A percentile compares a stretch with the other conserved stretches of the same genome.
Evolutionary conservation across 1,140 invertebrate species (phyloP).

Genomic region (Leptinotarsa undecemlineata): DNA sequence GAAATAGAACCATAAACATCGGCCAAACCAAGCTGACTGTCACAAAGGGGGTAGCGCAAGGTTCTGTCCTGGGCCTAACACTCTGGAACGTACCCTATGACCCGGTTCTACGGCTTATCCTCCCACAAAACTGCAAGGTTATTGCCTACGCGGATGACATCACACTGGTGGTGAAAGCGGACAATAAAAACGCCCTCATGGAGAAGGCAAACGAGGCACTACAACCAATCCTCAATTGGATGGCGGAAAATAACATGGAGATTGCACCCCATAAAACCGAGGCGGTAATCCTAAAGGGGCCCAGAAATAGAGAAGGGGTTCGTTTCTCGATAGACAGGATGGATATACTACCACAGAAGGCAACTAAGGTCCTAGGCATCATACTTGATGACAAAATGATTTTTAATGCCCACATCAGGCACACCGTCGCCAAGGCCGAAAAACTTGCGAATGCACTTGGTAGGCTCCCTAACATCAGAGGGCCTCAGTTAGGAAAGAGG

Average conservation of each 20-base stretch:
- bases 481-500: conserved; percentile 21
- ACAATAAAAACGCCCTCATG: conserved; percentile 16
- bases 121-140: conserved; percentile 26
- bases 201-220: neutral
- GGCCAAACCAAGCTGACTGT: no score
- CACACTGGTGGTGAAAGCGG: conserved; percentile 36
- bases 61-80: conserved; percentile 27
- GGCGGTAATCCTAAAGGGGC: conserved; percentile 1
- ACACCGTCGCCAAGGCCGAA: neutral
- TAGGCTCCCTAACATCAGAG: conserved; percentile 29
- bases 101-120: conserved; percentile 37
- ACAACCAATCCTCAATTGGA: neutral
- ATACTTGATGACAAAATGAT: conserved; percentile 3
- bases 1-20: no score
- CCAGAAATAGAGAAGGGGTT: neutral
- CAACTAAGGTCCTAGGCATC: neutral
- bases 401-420: neutral
- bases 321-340: neutral
- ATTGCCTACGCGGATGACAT: conserved; percentile 44
- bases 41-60: no score
- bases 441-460: neutral
- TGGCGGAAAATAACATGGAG: neutral
- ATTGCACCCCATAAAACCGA: conserved; percentile 25
- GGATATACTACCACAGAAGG: neutral
- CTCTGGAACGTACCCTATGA: conserved; percentile 52